These are phyloP conservation scores for Lathamus discolor DNA, from an alignment of 2,113 vertebrate species.

Conservation along the genomic window DNA sequence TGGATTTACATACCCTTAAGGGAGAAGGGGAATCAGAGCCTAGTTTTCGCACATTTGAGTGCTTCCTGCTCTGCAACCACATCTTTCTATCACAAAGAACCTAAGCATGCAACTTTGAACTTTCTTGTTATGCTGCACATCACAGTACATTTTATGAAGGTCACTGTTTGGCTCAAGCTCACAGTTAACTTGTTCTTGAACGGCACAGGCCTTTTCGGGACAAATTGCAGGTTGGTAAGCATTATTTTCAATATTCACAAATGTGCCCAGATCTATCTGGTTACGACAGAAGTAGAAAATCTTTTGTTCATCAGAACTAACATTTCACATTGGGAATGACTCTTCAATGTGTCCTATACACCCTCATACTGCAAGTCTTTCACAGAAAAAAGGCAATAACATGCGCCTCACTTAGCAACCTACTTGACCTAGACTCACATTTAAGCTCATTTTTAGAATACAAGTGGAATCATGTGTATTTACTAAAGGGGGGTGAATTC, in stretches of 20 bases:
- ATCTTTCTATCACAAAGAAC: background rate
- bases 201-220: rapidly evolving
- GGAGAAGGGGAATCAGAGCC: background rate
- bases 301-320: background rate
- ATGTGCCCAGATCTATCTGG: background rate
- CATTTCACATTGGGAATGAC: background rate
- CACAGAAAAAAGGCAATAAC: background rate
- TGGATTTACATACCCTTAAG: background rate
- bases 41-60: background rate
- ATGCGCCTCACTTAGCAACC: background rate
- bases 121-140: background rate
- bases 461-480: background rate
- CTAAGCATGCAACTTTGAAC: background rate
- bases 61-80: background rate
- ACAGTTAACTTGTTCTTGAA: background rate
- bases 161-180: background rate
- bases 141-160: background rate
- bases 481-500: background rate
- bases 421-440: background rate
- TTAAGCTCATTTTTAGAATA: background rate
- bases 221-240: background rate
- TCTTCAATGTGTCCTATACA: background rate
- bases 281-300: background rate
- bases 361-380: background rate
- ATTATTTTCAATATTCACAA: background rate